Evolutionary conservation across 2,797 vertebrate genomes (phyloP), one percentile per base, ranked within the genome.

Genomic region (Nannoperca obscura): DNA sequence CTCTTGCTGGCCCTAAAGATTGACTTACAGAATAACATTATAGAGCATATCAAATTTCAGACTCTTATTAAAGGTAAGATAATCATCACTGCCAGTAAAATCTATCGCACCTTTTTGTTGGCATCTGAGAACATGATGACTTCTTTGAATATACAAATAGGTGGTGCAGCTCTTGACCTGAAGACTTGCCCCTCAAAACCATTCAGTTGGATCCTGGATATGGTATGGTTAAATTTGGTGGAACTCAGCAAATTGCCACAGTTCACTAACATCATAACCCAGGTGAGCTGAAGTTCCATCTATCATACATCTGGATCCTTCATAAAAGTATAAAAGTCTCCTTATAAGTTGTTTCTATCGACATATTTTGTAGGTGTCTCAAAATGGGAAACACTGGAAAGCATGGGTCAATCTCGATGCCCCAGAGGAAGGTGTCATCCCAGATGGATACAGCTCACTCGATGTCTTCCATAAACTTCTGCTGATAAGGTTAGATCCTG

Each of bases 1-100:
- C 91, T 97, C 7, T 90, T 97, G 46, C 82, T 97, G 92, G 93
- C 96, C 12, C 91, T 97, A 62, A 97, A 96, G 91, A 96, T 96
- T 36, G 96, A 97, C 81, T 81, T 97, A 61, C 95, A 96, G 86
- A 95, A 91, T 58, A 91, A 91, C 7, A 92, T 90, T 0, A 92
- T 97, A 62, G 90, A 95, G 67, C 93, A 90, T 74, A 92, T 34
- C 57, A 92, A 96, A 70, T 97, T 97, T 73, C 95, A 96, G 74
- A 90, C 92, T 50, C 93, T 97, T 46, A 95, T 96, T 83, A 96
- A 95, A 95, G 96, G 96, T 95, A 89, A 62, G 58, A 24, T 53
- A 17, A 53, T 36, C 1, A 19, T 40, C 36, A 13, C 14, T 49
- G 22, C 4, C 0, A 14, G 14, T 3, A 59, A 71, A 52, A 22